Conservation (phyloP, 2,888 invertebrate species). For the Peribatodes rhomboidaria region DNA sequence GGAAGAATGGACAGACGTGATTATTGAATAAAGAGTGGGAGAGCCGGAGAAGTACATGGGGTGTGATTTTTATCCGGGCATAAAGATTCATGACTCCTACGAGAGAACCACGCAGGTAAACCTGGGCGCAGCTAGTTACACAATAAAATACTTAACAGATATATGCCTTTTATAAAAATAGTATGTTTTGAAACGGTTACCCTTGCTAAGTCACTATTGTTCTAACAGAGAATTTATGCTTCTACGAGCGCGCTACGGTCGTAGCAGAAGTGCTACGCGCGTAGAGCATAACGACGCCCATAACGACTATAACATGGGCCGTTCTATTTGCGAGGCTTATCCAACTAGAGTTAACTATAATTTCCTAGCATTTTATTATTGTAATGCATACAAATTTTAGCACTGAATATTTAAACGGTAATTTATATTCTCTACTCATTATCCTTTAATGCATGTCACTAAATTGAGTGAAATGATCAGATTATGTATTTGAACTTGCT, state of each 20-base stretch:
- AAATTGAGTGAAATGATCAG: background rate
- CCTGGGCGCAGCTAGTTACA: background rate
- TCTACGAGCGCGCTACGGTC: slow-evolving; percentile 55
- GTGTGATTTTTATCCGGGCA: background rate
- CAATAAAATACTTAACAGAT: background rate
- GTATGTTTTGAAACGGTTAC: background rate
- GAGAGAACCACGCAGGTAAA: background rate
- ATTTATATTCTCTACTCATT: background rate
- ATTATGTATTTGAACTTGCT: background rate
- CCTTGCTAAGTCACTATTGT: slow-evolving; percentile 23
- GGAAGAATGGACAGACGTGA: too few species aligned
- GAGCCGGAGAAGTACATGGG: background rate
- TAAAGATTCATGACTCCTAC: background rate
- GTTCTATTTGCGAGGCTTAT: slow-evolving; percentile 38
- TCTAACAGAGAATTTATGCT: slow-evolving; percentile 48
- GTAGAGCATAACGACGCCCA: slow-evolving; percentile 39
- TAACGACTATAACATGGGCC: slow-evolving; percentile 43
- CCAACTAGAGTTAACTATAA: slow-evolving; percentile 34
- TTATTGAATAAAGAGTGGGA: background rate
- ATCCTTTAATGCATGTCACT: background rate
- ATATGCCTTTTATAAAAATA: background rate
- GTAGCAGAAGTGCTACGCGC: slow-evolving; percentile 44
- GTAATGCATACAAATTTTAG: slow-evolving; percentile 1
- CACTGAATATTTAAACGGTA: slow-evolving; percentile 10
- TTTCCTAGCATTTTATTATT: slow-evolving; percentile 25